Evolutionary conservation across 2,113 vertebrate genomes (phyloP), one percentile per base, ranked within the genome.

Genomic region (Limanda limanda): DNA sequence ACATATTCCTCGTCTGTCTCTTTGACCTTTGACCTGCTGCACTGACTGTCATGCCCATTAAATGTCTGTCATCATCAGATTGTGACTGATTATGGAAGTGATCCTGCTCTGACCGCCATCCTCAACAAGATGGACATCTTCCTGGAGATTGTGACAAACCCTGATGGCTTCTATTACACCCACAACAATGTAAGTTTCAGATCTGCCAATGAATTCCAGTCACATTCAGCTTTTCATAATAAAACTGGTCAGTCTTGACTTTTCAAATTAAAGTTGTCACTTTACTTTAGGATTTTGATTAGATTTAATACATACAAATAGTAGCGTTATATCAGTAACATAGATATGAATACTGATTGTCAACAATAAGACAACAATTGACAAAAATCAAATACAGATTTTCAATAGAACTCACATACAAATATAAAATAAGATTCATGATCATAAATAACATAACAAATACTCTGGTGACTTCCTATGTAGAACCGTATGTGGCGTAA

Each of bases 401-500:
- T 59, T 8, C 25, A 59, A 25, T 21, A 54, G 51, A 15, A 18
- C 40, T 42, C 40, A 42, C 40, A 40, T 40, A 42, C 47, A 64
- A 13, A 25, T 20, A 3, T 52, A 14, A 31, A 21, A 31, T 31
- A 14, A 31, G 20, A 31, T 31, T 18, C 0, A 64, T 4, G 24
- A 63, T 37, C 3, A 24, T 10, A 31, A 31, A 31, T 48, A 25
- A 48, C 17, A 15, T 31, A n/a, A n/a, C 6, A 37, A 56, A 57
- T 37, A 31, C 10, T 13, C 15, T 40, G 27, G n/a, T 20, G 24
- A 56, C 8, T 27, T 7, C 1, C 1, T 68, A 12, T 55, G 3
- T n/a, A 98, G 97, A 95, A 97, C 87, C 96, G 96, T 13, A 86
- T 97, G 94, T 98, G 97, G 97, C 93, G 96, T 71, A 98, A 98